Evolutionary conservation across 2,888 invertebrate genomes (phyloP).

Genomic region (Trypoxylon attenuatum): DNA sequence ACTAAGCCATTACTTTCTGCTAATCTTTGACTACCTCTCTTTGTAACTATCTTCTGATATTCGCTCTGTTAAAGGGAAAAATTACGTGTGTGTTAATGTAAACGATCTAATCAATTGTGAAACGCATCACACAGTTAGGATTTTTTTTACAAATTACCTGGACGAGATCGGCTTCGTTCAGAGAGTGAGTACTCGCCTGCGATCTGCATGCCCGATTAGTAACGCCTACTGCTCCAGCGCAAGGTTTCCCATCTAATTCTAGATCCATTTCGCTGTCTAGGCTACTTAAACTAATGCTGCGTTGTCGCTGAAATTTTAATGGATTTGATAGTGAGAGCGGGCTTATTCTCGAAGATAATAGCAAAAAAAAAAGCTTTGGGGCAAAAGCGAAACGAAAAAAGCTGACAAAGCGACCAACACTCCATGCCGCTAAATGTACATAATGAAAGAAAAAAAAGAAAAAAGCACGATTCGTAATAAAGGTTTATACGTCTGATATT

Average conservation of each 20-base stretch:
- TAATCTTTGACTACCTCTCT: slow-evolving; percentile 76
- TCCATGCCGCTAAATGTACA: too few relatives aligned
- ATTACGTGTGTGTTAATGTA: slow-evolving; percentile 13
- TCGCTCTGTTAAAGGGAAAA: slow-evolving; percentile 78
- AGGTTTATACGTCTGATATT: slow-evolving; percentile 41
- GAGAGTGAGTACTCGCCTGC: slow-evolving; percentile 84
- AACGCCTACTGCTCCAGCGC: slow-evolving; percentile 75
- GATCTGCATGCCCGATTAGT: slow-evolving; percentile 68
- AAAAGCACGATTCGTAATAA: slow-evolving; percentile 21
- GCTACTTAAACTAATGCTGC: slow-evolving; percentile 84
- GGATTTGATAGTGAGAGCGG: slow-evolving; percentile 21
- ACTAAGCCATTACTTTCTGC: slow-evolving; percentile 68
- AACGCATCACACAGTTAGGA: not conserved
- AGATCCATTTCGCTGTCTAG: slow-evolving; percentile 91
- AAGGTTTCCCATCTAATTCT: slow-evolving; percentile 75
- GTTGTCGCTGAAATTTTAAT: slow-evolving; percentile 65
- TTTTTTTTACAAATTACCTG: slow-evolving; percentile 77
- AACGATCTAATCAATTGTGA: not conserved
- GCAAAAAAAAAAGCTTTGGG: too few relatives aligned
- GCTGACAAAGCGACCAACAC: slow-evolving; percentile 22
- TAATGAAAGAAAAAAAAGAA: too few relatives aligned
- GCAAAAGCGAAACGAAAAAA: not conserved
- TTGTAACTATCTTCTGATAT: slow-evolving; percentile 82
- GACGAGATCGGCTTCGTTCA: slow-evolving; percentile 88
- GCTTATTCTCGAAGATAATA: too few relatives aligned